A percentile compares a stretch with the other conserved stretches of the same genome.
phyloP scores from a whole-genome alignment of 2,888 invertebrate species.

The Strigamia crassipes region DNA sequence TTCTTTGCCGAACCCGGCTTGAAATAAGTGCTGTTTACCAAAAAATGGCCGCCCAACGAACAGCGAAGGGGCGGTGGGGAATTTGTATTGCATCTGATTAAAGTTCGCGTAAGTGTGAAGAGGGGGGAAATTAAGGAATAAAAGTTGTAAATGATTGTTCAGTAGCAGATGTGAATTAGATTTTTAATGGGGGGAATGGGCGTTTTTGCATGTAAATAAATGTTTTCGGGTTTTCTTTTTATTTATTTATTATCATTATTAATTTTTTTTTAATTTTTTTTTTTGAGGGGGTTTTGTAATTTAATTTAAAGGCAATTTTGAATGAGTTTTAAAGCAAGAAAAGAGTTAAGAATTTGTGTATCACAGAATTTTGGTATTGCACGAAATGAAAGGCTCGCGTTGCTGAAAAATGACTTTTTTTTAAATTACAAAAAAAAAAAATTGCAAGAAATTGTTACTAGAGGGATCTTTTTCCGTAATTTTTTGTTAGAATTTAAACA shows the following conservation, averaged over 20 bases:
- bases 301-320: not conserved
- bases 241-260: too few species aligned
- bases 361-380: conserved; percentile 16
- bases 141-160: conserved; percentile 4
- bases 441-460: not conserved
- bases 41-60: not conserved
- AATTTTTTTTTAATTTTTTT: too few species aligned
- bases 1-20: conserved; percentile 12
- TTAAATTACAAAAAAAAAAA: not conserved
- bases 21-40: conserved; percentile 16
- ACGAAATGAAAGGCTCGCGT: not conserved
- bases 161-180: conserved; percentile 16
- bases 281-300: not conserved
- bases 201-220: not conserved
- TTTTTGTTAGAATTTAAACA: not conserved
- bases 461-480: not conserved
- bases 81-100: conserved; percentile 21
- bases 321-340: not conserved
- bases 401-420: not conserved
- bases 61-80: not conserved
- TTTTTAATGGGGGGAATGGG: not conserved
- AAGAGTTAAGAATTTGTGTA: conserved; percentile 5
- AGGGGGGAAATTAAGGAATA: not conserved
- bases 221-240: not conserved
- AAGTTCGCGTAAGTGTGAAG: conserved; percentile 1